Evolutionary conservation across 1,140 invertebrate genomes (phyloP).

Genomic region (Tetramorium alpestre): DNA sequence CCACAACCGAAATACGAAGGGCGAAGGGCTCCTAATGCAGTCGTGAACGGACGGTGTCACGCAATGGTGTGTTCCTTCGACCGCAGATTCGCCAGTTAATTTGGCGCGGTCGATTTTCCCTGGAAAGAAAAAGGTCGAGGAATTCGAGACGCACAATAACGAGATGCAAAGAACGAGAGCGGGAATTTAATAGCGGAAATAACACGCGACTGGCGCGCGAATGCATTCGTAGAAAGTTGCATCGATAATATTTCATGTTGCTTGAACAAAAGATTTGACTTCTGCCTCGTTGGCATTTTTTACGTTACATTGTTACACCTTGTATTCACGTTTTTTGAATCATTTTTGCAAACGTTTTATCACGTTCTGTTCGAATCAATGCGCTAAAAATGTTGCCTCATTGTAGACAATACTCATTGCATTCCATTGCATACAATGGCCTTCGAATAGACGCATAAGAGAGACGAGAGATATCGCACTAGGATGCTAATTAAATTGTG

Average conservation of each 20-base stretch:
- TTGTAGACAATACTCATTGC: constrained; percentile 21
- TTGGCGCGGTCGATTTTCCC: not conserved
- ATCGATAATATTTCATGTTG: not conserved
- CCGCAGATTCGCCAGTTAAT: not conserved
- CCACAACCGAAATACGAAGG: constrained; percentile 57
- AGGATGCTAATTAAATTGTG: constrained; percentile 32
- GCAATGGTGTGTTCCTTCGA: not conserved
- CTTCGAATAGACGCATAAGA: constrained; percentile 14
- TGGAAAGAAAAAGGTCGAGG: not conserved
- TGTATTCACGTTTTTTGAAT: not conserved
- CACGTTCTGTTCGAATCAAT: not conserved
- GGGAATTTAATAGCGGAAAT: constrained; percentile 1
- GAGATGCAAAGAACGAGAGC: not conserved
- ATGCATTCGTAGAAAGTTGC: not conserved
- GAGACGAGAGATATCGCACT: constrained; percentile 28
- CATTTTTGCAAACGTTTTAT: not conserved
- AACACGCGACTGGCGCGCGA: not conserved
- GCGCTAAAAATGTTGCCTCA: constrained; percentile 7
- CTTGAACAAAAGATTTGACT: not conserved
- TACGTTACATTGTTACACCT: not conserved
- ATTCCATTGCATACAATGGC: constrained; percentile 40
- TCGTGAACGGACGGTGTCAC: not conserved
- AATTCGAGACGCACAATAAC: not conserved
- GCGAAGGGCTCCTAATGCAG: not conserved
- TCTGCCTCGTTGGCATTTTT: not conserved